Percentiles rank a stretch among this genome's conserved stretches.
These are phyloP conservation scores for Varanus komodoensis DNA, from an alignment of 2,113 vertebrate species.

Conservation along the genomic window DNA sequence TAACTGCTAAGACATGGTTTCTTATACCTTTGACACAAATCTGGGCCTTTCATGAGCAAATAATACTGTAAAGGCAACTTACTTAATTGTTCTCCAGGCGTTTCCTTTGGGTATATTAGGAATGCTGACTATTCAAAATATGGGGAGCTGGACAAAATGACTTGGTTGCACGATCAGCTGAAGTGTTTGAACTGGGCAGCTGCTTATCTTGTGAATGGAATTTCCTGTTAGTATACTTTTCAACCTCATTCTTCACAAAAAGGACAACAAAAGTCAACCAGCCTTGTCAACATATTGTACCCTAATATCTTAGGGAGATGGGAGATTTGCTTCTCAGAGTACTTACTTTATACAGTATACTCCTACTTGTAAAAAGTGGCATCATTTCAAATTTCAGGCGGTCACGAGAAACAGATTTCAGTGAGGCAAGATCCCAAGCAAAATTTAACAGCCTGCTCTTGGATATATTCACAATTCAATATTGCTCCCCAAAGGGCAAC, in stretches of 20 bases:
- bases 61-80: constrained; percentile 67
- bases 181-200: constrained; percentile 72
- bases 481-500: neutral
- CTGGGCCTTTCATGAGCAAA: constrained; percentile 62
- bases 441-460: neutral
- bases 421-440: neutral
- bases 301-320: constrained; percentile 53
- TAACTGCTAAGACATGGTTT: constrained; percentile 57
- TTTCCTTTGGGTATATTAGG: constrained; percentile 75
- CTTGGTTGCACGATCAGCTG: constrained; percentile 71
- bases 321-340: constrained; percentile 56
- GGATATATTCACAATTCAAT: neutral
- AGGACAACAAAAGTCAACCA: constrained; percentile 73
- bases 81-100: constrained; percentile 73
- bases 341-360: constrained; percentile 17
- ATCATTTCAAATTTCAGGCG: neutral
- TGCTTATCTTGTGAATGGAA: constrained; percentile 82
- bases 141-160: constrained; percentile 58
- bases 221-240: constrained; percentile 81
- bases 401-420: neutral
- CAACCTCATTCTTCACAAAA: constrained; percentile 70
- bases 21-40: constrained; percentile 47
- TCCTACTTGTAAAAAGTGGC: neutral
- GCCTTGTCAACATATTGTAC: constrained; percentile 50
- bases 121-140: constrained; percentile 80